Evolutionary conservation across 1,140 invertebrate genomes (phyloP), one percentile per base, ranked within the genome.

Genomic region (Monomorium pharaonis): DNA sequence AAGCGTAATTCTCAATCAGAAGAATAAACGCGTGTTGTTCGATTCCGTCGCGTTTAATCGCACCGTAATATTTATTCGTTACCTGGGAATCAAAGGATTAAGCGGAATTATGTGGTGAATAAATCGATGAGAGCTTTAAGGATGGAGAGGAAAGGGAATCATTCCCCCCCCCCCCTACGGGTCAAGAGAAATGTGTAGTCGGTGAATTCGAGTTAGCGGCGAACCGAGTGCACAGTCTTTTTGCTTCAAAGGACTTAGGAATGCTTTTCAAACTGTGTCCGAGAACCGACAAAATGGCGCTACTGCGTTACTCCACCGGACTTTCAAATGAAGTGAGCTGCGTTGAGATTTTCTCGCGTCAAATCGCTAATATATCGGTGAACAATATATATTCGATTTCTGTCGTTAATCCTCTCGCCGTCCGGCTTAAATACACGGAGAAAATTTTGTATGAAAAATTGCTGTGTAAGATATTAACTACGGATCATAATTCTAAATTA

Each of bases 51-150:
- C 24, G 60, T 69, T 89, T 80, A 89, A 85, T 75, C 86, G 86
- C 27, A 30, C 33, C 16, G 72, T 44, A 65, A 76, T 88, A 89
- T 89, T 89, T 89, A 89, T 88, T 75, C 63, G 69, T 88, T 85
- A 37, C n/a, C 37, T 5, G 3, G n/a, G 16, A 54, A 56, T 51
- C 67, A 18, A 63, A 47, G 75, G 83, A 88, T 89, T 89, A 88
- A 89, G 33, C 30, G 54, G 69, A 70, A 88, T 89, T 88, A 62
- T 75, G 49, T 7, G 60, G 24, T 12, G 37, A 62, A 80, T 86
- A 86, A 88, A 89, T 89, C 88, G 86, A 75, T 76, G 33, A 21
- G 58, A 37, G 72, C 12, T 87, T 51, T 67, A 75, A 87, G 58
- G 24, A 3, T 12, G 1, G 10, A 14, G 1, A 9, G 30, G 10